Conservation (phyloP, 2,888 invertebrate genomes). For the Ichneumoninae sp. region DNA sequence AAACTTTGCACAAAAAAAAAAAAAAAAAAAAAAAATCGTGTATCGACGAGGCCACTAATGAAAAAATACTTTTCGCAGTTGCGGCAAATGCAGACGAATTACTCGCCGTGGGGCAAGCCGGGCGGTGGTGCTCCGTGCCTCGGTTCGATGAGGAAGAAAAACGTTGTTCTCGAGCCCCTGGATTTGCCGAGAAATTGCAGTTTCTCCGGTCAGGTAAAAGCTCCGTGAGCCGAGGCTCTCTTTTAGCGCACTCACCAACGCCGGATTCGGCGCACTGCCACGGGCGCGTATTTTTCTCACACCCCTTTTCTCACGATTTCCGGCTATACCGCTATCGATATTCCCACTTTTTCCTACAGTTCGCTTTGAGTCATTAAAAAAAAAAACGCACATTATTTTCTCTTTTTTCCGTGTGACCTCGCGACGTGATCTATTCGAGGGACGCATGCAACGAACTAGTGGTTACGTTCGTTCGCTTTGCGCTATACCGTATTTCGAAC, state of each 20-base stretch:
- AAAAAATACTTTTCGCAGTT: slow-evolving; percentile 84
- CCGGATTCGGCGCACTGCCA: neutral
- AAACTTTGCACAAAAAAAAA: neutral
- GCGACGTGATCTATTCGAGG: slow-evolving; percentile 44
- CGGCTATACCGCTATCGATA: slow-evolving; percentile 40
- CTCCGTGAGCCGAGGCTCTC: slow-evolving; percentile 19
- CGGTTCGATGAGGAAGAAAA: slow-evolving; percentile 88
- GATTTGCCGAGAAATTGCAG: slow-evolving; percentile 65
- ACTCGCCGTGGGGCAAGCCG: slow-evolving; percentile 92
- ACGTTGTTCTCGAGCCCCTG: slow-evolving; percentile 88
- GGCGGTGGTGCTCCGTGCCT: slow-evolving; percentile 89
- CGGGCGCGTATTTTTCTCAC: slow-evolving; percentile 15
- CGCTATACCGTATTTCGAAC: slow-evolving; percentile 21
- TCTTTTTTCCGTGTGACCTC: neutral
- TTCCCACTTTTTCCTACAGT: slow-evolving; percentile 28
- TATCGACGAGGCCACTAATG: neutral
- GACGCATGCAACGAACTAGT: slow-evolving; percentile 48
- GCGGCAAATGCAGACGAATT: slow-evolving; percentile 89
- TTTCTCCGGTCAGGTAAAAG: slow-evolving; percentile 72
- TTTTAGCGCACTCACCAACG: slow-evolving; percentile 19
- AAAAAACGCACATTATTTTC: neutral
- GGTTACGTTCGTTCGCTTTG: slow-evolving; percentile 21
- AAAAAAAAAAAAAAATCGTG: neutral
- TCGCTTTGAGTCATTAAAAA: neutral
- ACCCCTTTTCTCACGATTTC: slow-evolving; percentile 43